phyloP scores from a whole-genome alignment of 23 tunicate genomes.

The Clavelina lepadiformis region DNA sequence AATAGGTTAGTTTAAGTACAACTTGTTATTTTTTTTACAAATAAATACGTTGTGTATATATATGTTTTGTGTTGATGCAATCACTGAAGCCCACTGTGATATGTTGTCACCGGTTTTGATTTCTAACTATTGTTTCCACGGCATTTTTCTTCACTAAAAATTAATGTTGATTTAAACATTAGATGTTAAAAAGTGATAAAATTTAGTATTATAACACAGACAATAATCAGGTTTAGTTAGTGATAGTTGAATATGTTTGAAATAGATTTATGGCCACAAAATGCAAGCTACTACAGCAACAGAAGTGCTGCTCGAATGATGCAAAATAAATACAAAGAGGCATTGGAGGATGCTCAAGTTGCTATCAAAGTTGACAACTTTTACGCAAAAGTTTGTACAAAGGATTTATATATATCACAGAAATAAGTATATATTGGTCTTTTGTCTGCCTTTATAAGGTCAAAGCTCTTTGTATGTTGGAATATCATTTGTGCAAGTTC shows the following conservation, averaged over 20 bases:
- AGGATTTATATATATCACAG: not conserved
- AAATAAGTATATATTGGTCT: not conserved
- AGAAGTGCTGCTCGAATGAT: conserved; percentile 79
- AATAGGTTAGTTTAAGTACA: conserved; percentile 47
- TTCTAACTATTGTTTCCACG: too few species aligned
- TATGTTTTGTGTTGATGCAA: too few species aligned
- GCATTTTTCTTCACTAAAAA: too few species aligned
- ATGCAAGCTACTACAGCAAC: conserved; percentile 66
- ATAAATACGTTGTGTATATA: too few species aligned
- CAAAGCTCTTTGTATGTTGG: not conserved
- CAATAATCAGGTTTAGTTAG: too few species aligned
- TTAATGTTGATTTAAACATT: too few species aligned
- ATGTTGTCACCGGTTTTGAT: too few species aligned
- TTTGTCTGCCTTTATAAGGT: not conserved
- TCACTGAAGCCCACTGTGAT: too few species aligned
- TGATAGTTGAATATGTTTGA: too few species aligned
- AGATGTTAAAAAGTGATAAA: too few species aligned
- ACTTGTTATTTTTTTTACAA: too few species aligned
- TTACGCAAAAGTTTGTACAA: conserved; percentile 48
- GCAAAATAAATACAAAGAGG: conserved; percentile 56
- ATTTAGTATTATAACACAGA: too few species aligned
- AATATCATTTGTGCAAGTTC: not conserved
- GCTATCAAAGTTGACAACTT: conserved; percentile 43
- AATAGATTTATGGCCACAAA: conserved; percentile 43
- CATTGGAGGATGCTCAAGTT: conserved; percentile 75